Evolutionary conservation across 2,797 vertebrate genomes (phyloP), one percentile per base, ranked within the genome.

Genomic region (Oreochromis mossambicus): DNA sequence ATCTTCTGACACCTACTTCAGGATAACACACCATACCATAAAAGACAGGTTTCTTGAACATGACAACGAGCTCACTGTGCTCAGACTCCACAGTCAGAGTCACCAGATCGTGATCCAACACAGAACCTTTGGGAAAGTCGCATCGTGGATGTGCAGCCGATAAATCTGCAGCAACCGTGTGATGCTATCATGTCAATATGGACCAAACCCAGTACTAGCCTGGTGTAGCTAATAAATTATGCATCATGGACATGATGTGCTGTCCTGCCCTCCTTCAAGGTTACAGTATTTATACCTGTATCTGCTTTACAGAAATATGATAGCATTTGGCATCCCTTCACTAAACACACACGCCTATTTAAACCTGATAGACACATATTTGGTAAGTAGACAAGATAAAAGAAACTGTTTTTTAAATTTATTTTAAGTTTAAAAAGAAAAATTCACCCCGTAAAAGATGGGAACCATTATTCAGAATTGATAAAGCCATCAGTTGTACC

Each of bases 391-490:
- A 58, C 5, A 32, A 0, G 15, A 32, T 32, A 10, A 58, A 34
- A 32, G 8, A 32, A 58, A 10, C 5, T 9, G 29, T 29, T 15
- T 32, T 14, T 58, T 17, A 17, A 17, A 58, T 56, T 56, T 13
- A 4, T 13, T 32, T 34, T 34, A 7, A 34, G 24, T 54, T 54
- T 32, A 58, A 58, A 58, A 10, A 32, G 54, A 56, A 29, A 56
- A 56, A 5, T 3, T 56, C 13, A 29, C 4, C 24, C 24, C 0
- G 1, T 56, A 29, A 4, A 0, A 5, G 55, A 58, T 10, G 26
- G 8, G 26, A 56, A 9, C 26, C 26, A 17, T 56, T 56, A 9
- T 32, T 17, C 26, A 56, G 26, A 17, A 17, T 58, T 58, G 26
- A 0, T 58, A 32, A 58, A 17, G 15, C 15, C 15, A 58, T 58